These are phyloP conservation scores for Drosophila lini DNA, from an alignment of 1,140 invertebrate species.

Conservation along the genomic window DNA sequence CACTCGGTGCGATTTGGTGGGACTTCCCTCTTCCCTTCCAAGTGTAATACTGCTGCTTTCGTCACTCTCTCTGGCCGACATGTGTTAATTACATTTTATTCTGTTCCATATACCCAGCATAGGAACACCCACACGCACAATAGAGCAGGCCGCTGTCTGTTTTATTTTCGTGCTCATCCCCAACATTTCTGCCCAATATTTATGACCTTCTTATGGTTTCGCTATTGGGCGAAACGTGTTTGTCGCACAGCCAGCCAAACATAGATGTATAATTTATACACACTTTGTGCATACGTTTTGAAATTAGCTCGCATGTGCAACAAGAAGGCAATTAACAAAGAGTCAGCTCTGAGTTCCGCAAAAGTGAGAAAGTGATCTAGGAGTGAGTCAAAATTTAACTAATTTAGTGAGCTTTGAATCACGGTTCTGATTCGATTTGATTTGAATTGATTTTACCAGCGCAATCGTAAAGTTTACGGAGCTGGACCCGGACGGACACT, in stretches of 20 bases:
- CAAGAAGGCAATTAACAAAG: conserved; percentile 13
- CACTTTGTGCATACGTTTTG: conserved; percentile 16
- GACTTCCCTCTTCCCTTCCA: conserved; percentile 6
- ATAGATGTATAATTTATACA: conserved; percentile 26
- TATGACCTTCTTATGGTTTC: conserved; percentile 79
- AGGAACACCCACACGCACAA: conserved; percentile 5
- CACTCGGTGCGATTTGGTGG: conserved; percentile 18
- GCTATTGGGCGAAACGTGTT: conserved; percentile 64
- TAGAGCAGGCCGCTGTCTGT: conserved; percentile 18
- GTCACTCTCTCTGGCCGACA: conserved; percentile 44
- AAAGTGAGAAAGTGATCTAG: neutral
- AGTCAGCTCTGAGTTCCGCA: neutral
- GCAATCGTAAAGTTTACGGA: conserved; percentile 7
- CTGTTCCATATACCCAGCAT: conserved; percentile 29
- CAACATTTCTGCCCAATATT: conserved; percentile 58
- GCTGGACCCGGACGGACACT: conserved; percentile 41
- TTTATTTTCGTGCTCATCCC: conserved; percentile 52
- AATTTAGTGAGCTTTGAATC: conserved; percentile 8
- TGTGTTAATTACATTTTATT: conserved; percentile 62
- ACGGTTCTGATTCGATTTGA: conserved; percentile 7
- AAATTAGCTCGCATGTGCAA: conserved; percentile 37
- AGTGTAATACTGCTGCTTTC: conserved; percentile 25
- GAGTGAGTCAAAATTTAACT: conserved; percentile 11
- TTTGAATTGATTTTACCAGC: conserved; percentile 12
- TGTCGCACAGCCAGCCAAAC: conserved; percentile 46